Percentiles rank a stretch among this genome's conserved stretches.
Evolutionary conservation across 2,113 vertebrate species (phyloP).

Genomic region (Brachyhypopomus gauderio): DNA sequence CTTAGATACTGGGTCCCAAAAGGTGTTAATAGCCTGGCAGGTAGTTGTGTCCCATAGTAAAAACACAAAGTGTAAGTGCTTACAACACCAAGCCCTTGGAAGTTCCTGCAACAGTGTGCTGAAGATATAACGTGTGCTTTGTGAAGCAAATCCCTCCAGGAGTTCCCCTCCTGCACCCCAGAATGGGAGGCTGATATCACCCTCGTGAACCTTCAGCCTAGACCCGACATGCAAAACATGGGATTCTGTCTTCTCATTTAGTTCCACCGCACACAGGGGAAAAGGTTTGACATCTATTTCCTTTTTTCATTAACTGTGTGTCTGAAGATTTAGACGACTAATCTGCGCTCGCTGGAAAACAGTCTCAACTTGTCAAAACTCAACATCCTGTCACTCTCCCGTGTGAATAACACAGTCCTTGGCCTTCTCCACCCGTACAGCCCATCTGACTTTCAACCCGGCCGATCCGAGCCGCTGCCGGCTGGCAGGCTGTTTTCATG

Average conservation of each 20-base stretch:
- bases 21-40: constrained; percentile 67
- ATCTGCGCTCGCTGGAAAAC: neutral
- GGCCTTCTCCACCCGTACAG: constrained; percentile 19
- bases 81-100: constrained; percentile 67
- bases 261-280: constrained; percentile 5
- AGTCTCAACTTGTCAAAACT: neutral
- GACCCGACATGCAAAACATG: no score
- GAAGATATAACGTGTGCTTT: constrained; percentile 54
- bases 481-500: constrained; percentile 70
- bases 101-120: constrained; percentile 59
- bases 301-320: neutral
- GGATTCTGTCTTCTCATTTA: neutral
- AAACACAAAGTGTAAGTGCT: constrained; percentile 64
- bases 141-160: constrained; percentile 51
- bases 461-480: constrained; percentile 53
- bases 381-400: neutral
- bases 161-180: constrained; percentile 40
- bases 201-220: neutral
- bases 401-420: neutral
- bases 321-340: neutral
- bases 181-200: constrained; percentile 18
- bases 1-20: constrained; percentile 28
- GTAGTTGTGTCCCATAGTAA: constrained; percentile 61
- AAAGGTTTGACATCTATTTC: constrained; percentile 5
- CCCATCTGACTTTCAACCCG: constrained; percentile 44